Conservation (phyloP, 2,888 invertebrate genomes). For the Allygus modestus region DNA sequence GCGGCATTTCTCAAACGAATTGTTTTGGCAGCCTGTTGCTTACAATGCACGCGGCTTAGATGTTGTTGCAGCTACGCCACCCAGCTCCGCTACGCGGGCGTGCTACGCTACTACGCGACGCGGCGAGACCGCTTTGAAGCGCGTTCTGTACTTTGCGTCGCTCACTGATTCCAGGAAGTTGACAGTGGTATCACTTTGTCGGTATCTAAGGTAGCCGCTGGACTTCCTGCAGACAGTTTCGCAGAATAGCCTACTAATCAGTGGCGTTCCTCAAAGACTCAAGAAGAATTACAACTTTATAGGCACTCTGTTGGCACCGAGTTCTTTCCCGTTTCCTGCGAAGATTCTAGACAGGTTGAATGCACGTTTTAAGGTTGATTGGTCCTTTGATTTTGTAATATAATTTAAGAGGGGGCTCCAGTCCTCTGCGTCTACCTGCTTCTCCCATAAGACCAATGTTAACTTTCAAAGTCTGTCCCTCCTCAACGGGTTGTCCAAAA, state of each 20-base stretch:
- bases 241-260: constrained; percentile 26
- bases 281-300: too few species aligned
- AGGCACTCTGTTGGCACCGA: background rate
- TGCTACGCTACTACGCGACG: background rate
- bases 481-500: too few species aligned
- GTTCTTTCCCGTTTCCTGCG: background rate
- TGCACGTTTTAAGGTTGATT: too few species aligned
- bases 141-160: background rate
- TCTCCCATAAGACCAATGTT: too few species aligned
- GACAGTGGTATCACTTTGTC: background rate
- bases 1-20: background rate
- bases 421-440: too few species aligned
- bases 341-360: too few species aligned
- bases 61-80: background rate
- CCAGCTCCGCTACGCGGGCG: background rate
- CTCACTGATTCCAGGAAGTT: constrained; percentile 8
- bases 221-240: background rate
- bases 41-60: background rate
- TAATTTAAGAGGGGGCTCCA: too few species aligned
- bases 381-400: too few species aligned
- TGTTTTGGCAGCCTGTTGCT: background rate
- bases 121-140: background rate
- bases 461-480: too few species aligned
- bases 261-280: background rate
- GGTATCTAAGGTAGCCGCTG: constrained; percentile 11